Conservation (phyloP, 1,140 invertebrate species). For the Centruroides sculpturatus region DNA sequence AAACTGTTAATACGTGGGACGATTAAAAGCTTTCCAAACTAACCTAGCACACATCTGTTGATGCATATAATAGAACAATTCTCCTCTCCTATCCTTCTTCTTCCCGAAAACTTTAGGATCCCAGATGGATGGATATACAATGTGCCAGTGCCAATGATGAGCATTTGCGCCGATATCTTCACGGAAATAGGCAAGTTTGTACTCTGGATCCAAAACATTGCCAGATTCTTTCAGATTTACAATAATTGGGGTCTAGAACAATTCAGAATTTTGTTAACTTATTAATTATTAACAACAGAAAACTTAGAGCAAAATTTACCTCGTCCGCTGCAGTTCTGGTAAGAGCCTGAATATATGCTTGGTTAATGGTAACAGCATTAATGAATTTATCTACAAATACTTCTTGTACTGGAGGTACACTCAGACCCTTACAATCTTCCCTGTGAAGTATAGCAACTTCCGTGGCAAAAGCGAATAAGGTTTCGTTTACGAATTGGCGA, state of each 20-base stretch:
- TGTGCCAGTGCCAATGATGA: conserved; percentile 43
- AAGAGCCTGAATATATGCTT: conserved; percentile 4
- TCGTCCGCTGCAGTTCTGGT: background rate
- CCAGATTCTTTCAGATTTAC: conserved; percentile 9
- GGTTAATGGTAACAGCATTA: conserved; percentile 7
- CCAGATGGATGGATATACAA: conserved; percentile 36
- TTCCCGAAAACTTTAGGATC: conserved; percentile 24
- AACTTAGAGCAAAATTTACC: background rate
- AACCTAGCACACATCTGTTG: conserved; percentile 47
- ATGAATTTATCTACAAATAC: conserved; percentile 11
- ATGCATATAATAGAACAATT: conserved; percentile 59
- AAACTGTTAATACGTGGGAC: too few species aligned
- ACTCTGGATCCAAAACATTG: conserved; percentile 24
- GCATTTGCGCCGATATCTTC: conserved; percentile 52
- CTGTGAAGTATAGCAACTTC: conserved; percentile 8
- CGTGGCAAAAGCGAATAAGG: conserved; percentile 8
- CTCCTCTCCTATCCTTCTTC: conserved; percentile 48
- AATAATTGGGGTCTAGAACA: background rate
- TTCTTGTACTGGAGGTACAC: conserved; percentile 11
- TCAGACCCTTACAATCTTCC: conserved; percentile 8
- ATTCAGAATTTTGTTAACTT: too few species aligned
- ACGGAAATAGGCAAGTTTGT: conserved; percentile 44
- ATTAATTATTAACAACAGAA: too few species aligned
- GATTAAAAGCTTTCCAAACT: background rate
- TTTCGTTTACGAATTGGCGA: conserved; percentile 8